Conservation (phyloP, 2,888 invertebrate species). For the Platycheirus albimanus region DNA sequence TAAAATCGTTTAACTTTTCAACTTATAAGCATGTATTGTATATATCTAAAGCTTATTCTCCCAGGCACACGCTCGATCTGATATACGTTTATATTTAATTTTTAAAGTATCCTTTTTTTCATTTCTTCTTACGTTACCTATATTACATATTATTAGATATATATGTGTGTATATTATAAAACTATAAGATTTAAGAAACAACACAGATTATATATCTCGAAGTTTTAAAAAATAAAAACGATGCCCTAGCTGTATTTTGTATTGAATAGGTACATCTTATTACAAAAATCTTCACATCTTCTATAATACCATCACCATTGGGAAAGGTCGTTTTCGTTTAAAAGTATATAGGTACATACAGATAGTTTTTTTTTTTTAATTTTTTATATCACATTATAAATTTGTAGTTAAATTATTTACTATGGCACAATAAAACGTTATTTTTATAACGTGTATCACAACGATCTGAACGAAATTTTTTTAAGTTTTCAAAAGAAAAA, state of each 20-base stretch:
- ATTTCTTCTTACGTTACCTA: too few species aligned
- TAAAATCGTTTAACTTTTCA: too few species aligned
- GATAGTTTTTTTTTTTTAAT: slow-evolving; percentile 35
- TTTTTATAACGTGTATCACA: slow-evolving; percentile 33
- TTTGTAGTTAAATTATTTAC: slow-evolving; percentile 19
- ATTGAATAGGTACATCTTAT: slow-evolving; percentile 12
- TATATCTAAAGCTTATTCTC: not conserved
- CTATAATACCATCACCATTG: slow-evolving; percentile 65
- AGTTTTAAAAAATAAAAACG: not conserved
- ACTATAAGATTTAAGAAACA: not conserved
- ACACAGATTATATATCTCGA: too few species aligned
- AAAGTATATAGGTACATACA: slow-evolving; percentile 29
- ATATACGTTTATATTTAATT: too few species aligned
- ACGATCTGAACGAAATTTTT: slow-evolving; percentile 17
- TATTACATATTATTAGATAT: too few species aligned
- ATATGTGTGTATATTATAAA: not conserved
- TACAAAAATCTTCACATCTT: slow-evolving; percentile 55
- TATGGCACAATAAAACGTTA: slow-evolving; percentile 34
- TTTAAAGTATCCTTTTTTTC: too few species aligned
- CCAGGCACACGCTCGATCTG: slow-evolving; percentile 26
- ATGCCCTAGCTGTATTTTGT: not conserved
- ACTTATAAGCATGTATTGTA: too few species aligned
- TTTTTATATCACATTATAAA: slow-evolving; percentile 33
- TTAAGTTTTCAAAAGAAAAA: slow-evolving; percentile 34
- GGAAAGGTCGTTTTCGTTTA: slow-evolving; percentile 71